A percentile compares a stretch with the other conserved stretches of the same genome.
phyloP scores from a whole-genome alignment of 2,113 vertebrate species.

The Thunnus maccoyii region DNA sequence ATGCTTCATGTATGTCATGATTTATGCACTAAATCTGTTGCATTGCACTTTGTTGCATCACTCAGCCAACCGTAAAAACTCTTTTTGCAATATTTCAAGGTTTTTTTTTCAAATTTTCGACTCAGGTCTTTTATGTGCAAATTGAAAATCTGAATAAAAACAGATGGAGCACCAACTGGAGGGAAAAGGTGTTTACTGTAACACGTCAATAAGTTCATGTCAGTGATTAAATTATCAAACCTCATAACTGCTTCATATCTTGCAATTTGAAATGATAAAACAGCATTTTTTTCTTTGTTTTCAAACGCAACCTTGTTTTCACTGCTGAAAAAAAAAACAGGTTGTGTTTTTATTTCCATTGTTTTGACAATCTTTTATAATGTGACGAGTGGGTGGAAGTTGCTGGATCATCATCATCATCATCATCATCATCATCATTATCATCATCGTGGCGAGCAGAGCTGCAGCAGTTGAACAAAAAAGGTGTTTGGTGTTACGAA shows the following conservation, averaged over 20 bases:
- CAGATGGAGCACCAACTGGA: no score
- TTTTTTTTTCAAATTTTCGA: no score
- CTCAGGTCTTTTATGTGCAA: no score
- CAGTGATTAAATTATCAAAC: background rate
- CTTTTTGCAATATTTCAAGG: no score
- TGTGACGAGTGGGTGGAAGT: slow-evolving; percentile 37
- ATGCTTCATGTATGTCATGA: no score
- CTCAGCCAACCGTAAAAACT: no score
- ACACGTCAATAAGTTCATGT: slow-evolving; percentile 1
- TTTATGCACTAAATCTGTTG: no score
- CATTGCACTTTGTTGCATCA: no score
- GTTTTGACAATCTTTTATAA: background rate
- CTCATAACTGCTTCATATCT: background rate
- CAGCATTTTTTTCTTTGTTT: background rate
- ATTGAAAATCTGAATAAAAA: no score
- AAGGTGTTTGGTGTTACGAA: slow-evolving; percentile 65
- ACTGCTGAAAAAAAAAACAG: background rate
- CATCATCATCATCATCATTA: background rate
- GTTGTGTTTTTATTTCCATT: slow-evolving; percentile 19
- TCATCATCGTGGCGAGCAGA: background rate
- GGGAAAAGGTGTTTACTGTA: background rate
- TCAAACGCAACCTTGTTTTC: background rate
- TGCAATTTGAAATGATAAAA: background rate
- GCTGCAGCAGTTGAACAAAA: slow-evolving; percentile 41
- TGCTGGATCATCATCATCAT: slow-evolving; percentile 39